A percentile compares a stretch with the other conserved stretches of the same genome.
phyloP scores from a whole-genome alignment of 2,797 vertebrate genomes.

The Acropternis orthonyx region DNA sequence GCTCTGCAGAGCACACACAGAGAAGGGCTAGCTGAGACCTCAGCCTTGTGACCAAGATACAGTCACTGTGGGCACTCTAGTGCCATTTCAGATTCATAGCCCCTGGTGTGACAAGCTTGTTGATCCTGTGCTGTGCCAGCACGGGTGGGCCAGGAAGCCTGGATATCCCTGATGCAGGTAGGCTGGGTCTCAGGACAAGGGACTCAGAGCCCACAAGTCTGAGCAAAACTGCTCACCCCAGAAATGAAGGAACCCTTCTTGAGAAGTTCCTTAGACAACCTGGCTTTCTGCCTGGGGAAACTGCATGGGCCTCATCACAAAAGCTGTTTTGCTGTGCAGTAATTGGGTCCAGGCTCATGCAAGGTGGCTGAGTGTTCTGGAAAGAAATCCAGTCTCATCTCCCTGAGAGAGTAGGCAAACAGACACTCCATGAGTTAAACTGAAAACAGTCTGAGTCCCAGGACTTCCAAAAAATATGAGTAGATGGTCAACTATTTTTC shows the following conservation, averaged over 20 bases:
- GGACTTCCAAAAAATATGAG: fast-evolving
- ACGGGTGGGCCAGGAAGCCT: not conserved
- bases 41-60: not conserved
- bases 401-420: fast-evolving
- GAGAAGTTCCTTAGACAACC: not conserved
- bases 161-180: not conserved
- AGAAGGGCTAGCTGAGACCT: not conserved
- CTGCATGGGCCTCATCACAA: not conserved
- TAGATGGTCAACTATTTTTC: not conserved
- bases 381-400: not conserved
- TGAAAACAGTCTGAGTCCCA: not conserved
- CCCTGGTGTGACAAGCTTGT: not conserved
- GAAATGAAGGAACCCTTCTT: not conserved
- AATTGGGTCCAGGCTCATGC: not conserved
- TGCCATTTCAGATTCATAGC: not conserved
- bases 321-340: fast-evolving
- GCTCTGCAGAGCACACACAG: not conserved
- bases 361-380: not conserved
- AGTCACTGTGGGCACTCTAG: not conserved
- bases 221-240: not conserved
- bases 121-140: not conserved
- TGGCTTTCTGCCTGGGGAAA: not conserved
- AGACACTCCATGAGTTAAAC: not conserved
- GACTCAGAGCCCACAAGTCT: not conserved
- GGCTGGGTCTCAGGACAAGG: not conserved